Base-by-base conservation (phyloP, 2,888 invertebrate genomes). In the Crocallis elinguaria region DNA sequence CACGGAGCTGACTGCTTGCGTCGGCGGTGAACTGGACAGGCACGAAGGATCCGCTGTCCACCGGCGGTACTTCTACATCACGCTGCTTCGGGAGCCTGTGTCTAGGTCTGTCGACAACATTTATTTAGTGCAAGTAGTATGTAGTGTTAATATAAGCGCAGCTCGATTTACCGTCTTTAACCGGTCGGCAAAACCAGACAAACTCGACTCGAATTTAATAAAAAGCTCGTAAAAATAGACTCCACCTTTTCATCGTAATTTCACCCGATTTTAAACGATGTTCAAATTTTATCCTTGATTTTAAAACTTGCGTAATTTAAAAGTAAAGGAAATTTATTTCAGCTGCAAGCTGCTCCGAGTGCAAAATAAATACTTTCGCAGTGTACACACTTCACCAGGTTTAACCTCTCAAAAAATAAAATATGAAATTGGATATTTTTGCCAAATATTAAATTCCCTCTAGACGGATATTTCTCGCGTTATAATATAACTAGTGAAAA, bases 51-150 rank as follows among this genome's bases (percentile, higher is more conserved):
- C 95, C 49, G 93, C 94, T 6, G 94, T 95, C 1, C 95, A 95
- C 75, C 92, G 97, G 72, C 94, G 99, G 72, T 99, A 98, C 88
- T 98, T 98, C 91, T 99, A 98, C 92, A 97, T 99, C 66, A 98
- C 99, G 3, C 93, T 99, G 61, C 93, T 99, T 39, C 93, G 99
- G 57, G 98, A 99, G 77, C 99, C 99, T 0, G 95, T 99, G 32
- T 94, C 96, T 46, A 94, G 95, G 84, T 92, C 12, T 36, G 45
- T 25, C 9, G 23, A 2, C 1, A 3, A 3, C 8, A 23, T n/a
- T n/a, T n/a, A n/a, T n/a, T n/a, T n/a, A n/a, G n/a, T n/a, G n/a
- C n/a, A n/a, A n/a, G n/a, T n/a, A n/a, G n/a, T n/a, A n/a, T n/a
- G n/a, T n/a, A n/a, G n/a, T n/a, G n/a, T n/a, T n/a, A n/a, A n/a